phyloP scores from a whole-genome alignment of 2,888 invertebrate genomes.

The Lepidocyrtoides sp. region DNA sequence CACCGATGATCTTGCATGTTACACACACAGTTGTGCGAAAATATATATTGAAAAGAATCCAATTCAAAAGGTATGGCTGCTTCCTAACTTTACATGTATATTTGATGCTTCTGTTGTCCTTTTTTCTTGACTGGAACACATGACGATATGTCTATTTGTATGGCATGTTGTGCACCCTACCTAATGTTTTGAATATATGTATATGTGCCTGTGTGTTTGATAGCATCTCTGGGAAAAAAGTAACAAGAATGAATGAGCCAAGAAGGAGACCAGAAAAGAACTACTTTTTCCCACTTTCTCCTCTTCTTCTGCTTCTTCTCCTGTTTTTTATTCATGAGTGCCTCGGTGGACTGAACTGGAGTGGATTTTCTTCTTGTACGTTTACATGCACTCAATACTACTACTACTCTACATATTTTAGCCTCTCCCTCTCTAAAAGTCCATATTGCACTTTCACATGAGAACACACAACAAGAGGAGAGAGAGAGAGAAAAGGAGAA shows the following conservation, averaged over 20 bases:
- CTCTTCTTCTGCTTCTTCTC: background rate
- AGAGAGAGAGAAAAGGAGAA: background rate
- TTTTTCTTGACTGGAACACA: background rate
- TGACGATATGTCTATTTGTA: background rate
- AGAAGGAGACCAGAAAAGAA: conserved; percentile 6
- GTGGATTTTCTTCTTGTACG: background rate
- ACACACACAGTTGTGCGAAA: too few relatives aligned
- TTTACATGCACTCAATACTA: background rate
- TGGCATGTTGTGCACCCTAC: background rate
- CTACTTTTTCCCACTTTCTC: background rate
- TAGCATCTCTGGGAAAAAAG: conserved; percentile 44
- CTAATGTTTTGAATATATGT: background rate
- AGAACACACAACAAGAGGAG: conserved; percentile 8
- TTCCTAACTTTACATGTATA: background rate
- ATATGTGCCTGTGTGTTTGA: background rate
- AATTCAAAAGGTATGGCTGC: background rate
- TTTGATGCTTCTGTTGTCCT: background rate
- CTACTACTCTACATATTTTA: background rate
- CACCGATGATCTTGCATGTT: too few relatives aligned
- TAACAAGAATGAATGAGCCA: conserved; percentile 42
- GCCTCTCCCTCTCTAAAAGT: background rate
- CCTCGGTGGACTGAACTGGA: background rate
- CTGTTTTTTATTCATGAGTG: background rate
- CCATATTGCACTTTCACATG: conserved; percentile 28
- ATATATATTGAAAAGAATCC: background rate